These are phyloP conservation scores for Erebia epiphron DNA, from an alignment of 2,888 invertebrate species.

Conservation along the genomic window DNA sequence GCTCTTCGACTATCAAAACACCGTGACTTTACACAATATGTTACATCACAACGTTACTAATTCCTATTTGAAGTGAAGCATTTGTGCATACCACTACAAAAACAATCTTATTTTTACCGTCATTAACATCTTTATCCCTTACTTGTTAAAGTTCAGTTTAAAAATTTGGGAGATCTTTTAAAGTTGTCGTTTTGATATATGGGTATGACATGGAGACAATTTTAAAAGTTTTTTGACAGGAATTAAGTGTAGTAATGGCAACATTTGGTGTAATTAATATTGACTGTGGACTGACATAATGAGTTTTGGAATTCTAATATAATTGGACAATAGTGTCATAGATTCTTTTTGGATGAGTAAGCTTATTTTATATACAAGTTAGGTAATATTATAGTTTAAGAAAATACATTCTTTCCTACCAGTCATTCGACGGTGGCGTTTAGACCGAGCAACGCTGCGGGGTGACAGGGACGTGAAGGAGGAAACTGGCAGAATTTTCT, in stretches of 20 bases:
- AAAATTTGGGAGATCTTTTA: neutral
- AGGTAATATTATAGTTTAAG: neutral
- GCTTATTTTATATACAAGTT: conserved; percentile 16
- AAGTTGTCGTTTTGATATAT: conserved; percentile 52
- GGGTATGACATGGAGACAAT: conserved; percentile 59
- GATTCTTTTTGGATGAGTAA: conserved; percentile 35
- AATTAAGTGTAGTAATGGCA: conserved; percentile 59
- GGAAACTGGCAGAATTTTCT: neutral
- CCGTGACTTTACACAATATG: conserved; percentile 56
- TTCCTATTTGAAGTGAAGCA: conserved; percentile 66
- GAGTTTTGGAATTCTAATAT: conserved; percentile 56
- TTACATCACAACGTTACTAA: conserved; percentile 63
- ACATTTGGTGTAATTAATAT: conserved; percentile 59
- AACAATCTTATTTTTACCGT: conserved; percentile 27
- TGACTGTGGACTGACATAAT: conserved; percentile 70
- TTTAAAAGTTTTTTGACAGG: conserved; percentile 65
- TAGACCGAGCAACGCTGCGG: neutral
- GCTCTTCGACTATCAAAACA: conserved; percentile 36
- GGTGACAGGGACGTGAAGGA: no score
- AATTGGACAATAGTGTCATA: conserved; percentile 55
- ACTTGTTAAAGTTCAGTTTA: conserved; percentile 35
- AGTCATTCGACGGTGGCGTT: no score
- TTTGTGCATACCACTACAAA: conserved; percentile 52
- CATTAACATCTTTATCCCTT: neutral
- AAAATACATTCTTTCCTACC: no score